Base-by-base conservation (phyloP, 2,113 vertebrate genomes). In the Artemisiospiza belli region DNA sequence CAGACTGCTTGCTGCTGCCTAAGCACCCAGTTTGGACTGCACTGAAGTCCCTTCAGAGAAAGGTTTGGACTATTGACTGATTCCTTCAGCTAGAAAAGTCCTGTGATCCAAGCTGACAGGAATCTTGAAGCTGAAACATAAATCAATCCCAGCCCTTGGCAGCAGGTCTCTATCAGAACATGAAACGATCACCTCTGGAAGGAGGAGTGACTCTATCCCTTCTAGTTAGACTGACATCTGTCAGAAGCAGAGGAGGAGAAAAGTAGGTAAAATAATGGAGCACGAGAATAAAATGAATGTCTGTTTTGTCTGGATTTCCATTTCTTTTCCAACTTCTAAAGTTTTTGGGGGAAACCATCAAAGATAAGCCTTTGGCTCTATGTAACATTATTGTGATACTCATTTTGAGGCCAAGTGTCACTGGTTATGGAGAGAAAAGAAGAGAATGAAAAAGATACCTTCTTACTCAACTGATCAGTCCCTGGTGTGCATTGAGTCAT, bases 391-490 rank as follows among this genome's bases (percentile, higher is more conserved):
- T 89, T 92, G 49, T 23, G 37, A 83, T 88, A 82, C 52, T 94
- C 69, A 74, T 96, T 89, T 76, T 75, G 25, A 91, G 59, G 76
- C 85, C 72, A 77, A 70, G 35, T n/a, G 10, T 86, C 92, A 63
- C 54, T 87, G 57, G 12, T 63, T 90, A 68, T 64, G 47, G 59
- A 63, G 31, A 93, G 57, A 93, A 89, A 58, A 49, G 37, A 64
- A 75, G 14, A 22, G 90, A 90, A 85, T 68, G 31, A 84, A 78
- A 91, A 89, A 89, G 68, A 81, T 88, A 90, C 52, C 61, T 89
- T 96, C 92, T 93, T 96, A 69, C 73, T 94, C 93, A 97, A 64
- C 73, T 69, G 46, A 54, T 83, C 10, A 0, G 64, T 91, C 92
- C 73, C 95, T 86, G 31, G 61, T 78, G 88, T 81, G 57, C 20